Percentiles rank a stretch among this genome's conserved stretches.
Evolutionary conservation across 1,140 invertebrate genomes (phyloP).

Genomic region (Mya arenaria): DNA sequence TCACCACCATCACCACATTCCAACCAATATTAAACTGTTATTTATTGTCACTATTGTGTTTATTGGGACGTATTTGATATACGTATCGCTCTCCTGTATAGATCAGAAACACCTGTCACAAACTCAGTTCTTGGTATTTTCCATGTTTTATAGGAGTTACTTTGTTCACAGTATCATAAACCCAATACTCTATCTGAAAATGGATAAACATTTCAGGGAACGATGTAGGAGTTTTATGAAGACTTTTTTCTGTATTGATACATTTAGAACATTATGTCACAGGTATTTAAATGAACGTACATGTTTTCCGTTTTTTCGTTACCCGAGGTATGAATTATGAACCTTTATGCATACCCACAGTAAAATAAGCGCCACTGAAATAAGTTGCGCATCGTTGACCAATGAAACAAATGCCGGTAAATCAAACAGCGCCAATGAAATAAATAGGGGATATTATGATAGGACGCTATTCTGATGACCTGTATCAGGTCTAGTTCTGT

Average conservation of each 20-base stretch:
- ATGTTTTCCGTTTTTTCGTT: too few species aligned
- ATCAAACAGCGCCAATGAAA: too few species aligned
- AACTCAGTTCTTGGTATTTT: slow-evolving; percentile 16
- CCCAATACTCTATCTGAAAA: slow-evolving; percentile 37
- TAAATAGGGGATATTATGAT: too few species aligned
- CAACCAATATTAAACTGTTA: slow-evolving; percentile 22
- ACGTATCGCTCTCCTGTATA: slow-evolving; percentile 10
- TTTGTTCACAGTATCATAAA: slow-evolving; percentile 48
- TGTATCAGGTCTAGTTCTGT: too few species aligned
- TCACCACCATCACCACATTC: too few species aligned
- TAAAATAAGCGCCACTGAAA: too few species aligned
- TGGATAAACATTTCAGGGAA: slow-evolving; percentile 40
- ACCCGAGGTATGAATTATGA: too few species aligned
- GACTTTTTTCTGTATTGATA: not conserved
- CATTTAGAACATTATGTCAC: not conserved
- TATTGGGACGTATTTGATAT: slow-evolving; percentile 26
- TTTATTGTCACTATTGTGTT: slow-evolving; percentile 37
- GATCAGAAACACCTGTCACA: slow-evolving; percentile 17
- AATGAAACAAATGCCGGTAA: too few species aligned
- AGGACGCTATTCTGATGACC: too few species aligned
- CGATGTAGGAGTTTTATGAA: slow-evolving; percentile 3
- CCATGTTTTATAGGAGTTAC: slow-evolving; percentile 25
- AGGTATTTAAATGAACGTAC: too few species aligned
- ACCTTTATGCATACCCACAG: too few species aligned
- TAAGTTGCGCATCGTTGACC: too few species aligned